A percentile compares a stretch with the other conserved stretches of the same genome.
These are phyloP conservation scores for Cyprinodon brontotheroides DNA, from an alignment of 2,113 vertebrate genomes.

Conservation along the genomic window DNA sequence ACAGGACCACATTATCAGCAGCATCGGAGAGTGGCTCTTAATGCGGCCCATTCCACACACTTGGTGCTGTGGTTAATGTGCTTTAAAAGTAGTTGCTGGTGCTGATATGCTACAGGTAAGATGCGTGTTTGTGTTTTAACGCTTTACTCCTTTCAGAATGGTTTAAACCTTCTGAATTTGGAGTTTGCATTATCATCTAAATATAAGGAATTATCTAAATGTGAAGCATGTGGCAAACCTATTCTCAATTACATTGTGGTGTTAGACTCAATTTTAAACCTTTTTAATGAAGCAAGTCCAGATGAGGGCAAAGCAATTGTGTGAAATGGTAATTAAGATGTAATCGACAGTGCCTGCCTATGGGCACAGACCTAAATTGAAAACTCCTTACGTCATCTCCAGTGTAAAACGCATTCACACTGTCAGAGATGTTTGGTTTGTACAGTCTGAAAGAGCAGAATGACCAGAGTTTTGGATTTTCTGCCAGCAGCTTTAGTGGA, in stretches of 20 bases:
- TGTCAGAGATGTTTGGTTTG: background rate
- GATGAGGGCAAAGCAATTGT: slow-evolving; percentile 41
- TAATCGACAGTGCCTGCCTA: slow-evolving; percentile 42
- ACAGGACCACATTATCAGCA: slow-evolving; percentile 30
- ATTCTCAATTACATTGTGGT: slow-evolving; percentile 23
- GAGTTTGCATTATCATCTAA: slow-evolving; percentile 3
- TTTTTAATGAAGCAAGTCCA: slow-evolving; percentile 36
- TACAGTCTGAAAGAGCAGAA: background rate
- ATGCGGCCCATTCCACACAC: slow-evolving; percentile 18
- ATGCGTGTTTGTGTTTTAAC: slow-evolving; percentile 2
- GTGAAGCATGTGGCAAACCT: slow-evolving; percentile 24
- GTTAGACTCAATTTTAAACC: slow-evolving; percentile 40
- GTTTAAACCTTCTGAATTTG: background rate
- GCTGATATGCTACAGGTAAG: slow-evolving; percentile 7
- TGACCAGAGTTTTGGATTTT: slow-evolving; percentile 16
- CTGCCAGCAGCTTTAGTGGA: slow-evolving; percentile 12
- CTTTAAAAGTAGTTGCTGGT: slow-evolving; percentile 27
- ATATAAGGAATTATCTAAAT: slow-evolving; percentile 13
- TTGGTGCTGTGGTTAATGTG: slow-evolving; percentile 14
- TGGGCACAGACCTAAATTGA: slow-evolving; percentile 28
- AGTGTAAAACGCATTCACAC: background rate
- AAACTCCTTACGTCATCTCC: slow-evolving; percentile 25
- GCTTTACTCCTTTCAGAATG: background rate
- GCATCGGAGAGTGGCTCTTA: slow-evolving; percentile 45
- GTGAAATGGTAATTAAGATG: slow-evolving; percentile 53